Evolutionary conservation across 2,113 vertebrate species (phyloP), one percentile per base, ranked within the genome.

Genomic region (Tragelaphus imberbis): DNA sequence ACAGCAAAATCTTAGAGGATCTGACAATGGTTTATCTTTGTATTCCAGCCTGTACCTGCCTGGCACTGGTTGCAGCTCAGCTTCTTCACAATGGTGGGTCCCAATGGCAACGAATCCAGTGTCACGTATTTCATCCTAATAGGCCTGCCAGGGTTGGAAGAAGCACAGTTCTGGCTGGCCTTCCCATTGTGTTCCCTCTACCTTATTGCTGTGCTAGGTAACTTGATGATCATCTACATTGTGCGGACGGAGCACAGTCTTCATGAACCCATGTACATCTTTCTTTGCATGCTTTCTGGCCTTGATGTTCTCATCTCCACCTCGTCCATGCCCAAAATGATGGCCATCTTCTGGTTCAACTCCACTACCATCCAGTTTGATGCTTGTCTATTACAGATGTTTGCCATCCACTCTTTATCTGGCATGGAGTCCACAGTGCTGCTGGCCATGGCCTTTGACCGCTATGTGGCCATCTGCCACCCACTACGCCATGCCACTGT

Each of bases 321-420:
- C 13, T 98, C 98, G 27, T 97, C 97, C 14, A 97, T 98, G 97
- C 98, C 98, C 55, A 98, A 98, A 95, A 98, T 98, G 97, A 90
- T 98, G 84, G 97, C 96, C 49, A 98, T 98, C 81, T 98, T 98
- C 95, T 98, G 98, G 98, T 98, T 98, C 89, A 97, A 97, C 58
- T 97, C 97, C 21, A 98, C 98, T 12, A 95, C 96, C 25, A 98
- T 98, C 65, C 97, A 97, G 71, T 98, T 98, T 90, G 94, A 98
- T 36, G 97, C 97, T 80, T 98, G 98, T 91, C 56, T 98, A 33
- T 30, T 98, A 68, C 98, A 98, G 89, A 98, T 98, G 98, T 98
- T 98, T 96, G 97, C 97, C 58, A 98, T 98, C 58, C 98, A 98
- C 17, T 98, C 98, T 21, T 92, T 98, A 75, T 97, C 98, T 75